Evolutionary conservation across 2,797 vertebrate species (phyloP).

Genomic region (Champsocephalus esox): DNA sequence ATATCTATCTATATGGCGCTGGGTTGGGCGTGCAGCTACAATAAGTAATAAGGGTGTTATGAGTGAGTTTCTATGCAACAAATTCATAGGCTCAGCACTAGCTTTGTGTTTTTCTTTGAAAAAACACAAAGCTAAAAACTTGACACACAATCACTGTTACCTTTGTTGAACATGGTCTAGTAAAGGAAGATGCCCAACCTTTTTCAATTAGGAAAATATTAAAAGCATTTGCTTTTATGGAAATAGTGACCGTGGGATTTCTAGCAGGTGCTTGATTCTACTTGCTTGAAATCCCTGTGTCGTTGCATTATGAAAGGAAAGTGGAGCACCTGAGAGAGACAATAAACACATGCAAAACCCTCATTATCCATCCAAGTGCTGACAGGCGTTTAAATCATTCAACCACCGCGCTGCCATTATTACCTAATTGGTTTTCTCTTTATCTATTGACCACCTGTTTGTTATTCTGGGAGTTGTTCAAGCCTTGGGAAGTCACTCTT

Average conservation of each 20-base stretch:
- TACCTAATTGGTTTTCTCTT: constrained; percentile 13
- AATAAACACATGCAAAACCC: background rate
- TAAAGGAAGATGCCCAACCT: too few species aligned
- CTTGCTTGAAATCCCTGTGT: background rate
- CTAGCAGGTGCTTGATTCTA: background rate
- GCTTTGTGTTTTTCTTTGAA: too few species aligned
- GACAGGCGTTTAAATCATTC: constrained; percentile 1
- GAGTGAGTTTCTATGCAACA: too few species aligned
- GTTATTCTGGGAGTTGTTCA: constrained; percentile 2
- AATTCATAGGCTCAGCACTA: too few species aligned
- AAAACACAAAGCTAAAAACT: too few species aligned
- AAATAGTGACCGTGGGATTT: background rate
- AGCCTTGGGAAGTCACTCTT: background rate
- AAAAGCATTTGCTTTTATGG: background rate
- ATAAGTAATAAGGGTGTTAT: too few species aligned
- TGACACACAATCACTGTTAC: too few species aligned
- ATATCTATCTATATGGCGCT: too few species aligned
- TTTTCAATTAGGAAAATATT: background rate
- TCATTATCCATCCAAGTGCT: background rate
- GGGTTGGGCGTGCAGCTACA: too few species aligned
- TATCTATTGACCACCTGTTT: constrained; percentile 24
- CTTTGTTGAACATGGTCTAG: too few species aligned
- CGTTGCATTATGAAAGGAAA: background rate
- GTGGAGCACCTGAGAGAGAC: background rate
- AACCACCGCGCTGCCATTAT: background rate